phyloP scores from a whole-genome alignment of 1,140 invertebrate species.

The Muscidifurax raptorellus region DNA sequence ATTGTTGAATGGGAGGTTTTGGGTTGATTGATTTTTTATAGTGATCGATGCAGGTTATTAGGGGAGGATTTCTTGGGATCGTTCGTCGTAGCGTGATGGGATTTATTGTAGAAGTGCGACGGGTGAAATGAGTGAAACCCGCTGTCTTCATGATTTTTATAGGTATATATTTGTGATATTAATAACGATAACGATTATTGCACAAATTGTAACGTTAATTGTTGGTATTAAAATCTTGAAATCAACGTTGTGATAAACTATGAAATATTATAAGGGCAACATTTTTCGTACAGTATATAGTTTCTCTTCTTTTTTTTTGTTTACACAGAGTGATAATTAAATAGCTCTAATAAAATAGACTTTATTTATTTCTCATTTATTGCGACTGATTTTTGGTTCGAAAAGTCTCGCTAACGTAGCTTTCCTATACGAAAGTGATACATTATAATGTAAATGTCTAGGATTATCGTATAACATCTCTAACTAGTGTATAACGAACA shows the following conservation, averaged over 20 bases:
- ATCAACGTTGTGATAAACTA: slow-evolving; percentile 29
- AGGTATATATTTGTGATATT: slow-evolving; percentile 36
- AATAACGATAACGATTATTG: slow-evolving; percentile 36
- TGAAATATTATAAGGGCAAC: slow-evolving; percentile 24
- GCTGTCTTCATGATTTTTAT: not conserved
- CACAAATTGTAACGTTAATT: slow-evolving; percentile 9
- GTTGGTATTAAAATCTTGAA: slow-evolving; percentile 17
- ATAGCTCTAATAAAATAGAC: slow-evolving; percentile 7
- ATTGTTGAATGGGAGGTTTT: not conserved
- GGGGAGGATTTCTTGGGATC: too few relatives aligned
- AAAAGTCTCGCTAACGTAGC: slow-evolving; percentile 21
- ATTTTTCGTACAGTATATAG: not conserved
- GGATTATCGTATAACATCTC: not conserved
- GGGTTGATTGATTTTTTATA: not conserved
- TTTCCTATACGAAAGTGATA: slow-evolving; percentile 12
- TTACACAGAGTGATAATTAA: not conserved
- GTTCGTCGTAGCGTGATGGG: too few relatives aligned
- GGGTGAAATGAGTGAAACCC: slow-evolving; percentile 6
- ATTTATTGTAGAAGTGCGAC: too few relatives aligned
- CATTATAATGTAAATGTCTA: not conserved
- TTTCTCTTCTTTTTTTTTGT: slow-evolving; percentile 1
- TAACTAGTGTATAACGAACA: slow-evolving; percentile 31
- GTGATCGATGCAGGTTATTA: not conserved
- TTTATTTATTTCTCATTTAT: not conserved
- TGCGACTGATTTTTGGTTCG: slow-evolving; percentile 18